Conservation (phyloP, 2,797 vertebrate genomes). For the Malacoraja senta region DNA sequence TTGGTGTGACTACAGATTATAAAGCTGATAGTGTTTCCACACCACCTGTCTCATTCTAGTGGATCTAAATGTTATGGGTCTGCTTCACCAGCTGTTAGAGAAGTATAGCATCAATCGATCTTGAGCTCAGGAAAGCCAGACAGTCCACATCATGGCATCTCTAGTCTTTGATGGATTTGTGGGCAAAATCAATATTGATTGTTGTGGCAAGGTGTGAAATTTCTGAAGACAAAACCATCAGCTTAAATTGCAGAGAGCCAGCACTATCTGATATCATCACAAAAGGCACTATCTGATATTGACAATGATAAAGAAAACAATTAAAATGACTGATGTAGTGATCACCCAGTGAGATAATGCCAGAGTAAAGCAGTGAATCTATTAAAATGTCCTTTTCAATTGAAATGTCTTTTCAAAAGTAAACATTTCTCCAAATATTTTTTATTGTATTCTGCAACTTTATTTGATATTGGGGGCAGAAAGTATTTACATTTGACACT, state of each 20-base stretch:
- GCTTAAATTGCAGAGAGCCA: slow-evolving; percentile 25
- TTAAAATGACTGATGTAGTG: slow-evolving; percentile 35
- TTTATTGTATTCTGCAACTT: neutral
- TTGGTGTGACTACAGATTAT: neutral
- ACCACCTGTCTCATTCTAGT: slow-evolving; percentile 29
- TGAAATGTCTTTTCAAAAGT: neutral
- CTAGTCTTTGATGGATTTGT: slow-evolving; percentile 23
- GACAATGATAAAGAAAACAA: slow-evolving; percentile 16
- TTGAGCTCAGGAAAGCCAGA: slow-evolving; percentile 35
- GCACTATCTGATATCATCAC: too few relatives aligned
- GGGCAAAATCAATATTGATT: slow-evolving; percentile 36
- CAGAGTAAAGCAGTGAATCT: neutral
- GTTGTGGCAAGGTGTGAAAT: slow-evolving; percentile 17
- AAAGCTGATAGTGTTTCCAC: neutral
- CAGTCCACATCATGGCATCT: slow-evolving; percentile 9
- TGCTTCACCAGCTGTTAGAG: neutral
- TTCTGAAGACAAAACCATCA: slow-evolving; percentile 14
- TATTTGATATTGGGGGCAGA: neutral
- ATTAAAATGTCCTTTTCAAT: neutral
- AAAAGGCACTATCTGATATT: too few relatives aligned
- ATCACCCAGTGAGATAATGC: neutral
- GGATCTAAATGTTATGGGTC: slow-evolving; percentile 3
- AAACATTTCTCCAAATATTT: neutral
- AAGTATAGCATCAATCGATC: slow-evolving; percentile 17
- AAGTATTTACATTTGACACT: neutral